phyloP scores from a whole-genome alignment of 2,113 vertebrate genomes.

The Tachysurus fulvidraco region DNA sequence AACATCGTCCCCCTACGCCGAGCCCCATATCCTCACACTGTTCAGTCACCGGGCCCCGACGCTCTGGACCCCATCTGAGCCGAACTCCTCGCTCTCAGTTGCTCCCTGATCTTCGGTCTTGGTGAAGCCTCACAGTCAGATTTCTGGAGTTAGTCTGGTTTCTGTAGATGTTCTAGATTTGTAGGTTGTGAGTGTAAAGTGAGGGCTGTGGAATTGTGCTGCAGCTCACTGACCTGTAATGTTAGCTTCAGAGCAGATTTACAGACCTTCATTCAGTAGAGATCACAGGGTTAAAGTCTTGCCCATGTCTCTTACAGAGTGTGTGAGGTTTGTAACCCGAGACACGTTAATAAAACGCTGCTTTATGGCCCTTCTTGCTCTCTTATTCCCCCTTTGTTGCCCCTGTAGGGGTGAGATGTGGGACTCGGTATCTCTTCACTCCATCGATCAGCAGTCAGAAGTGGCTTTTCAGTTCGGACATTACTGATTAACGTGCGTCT shows the following conservation, averaged over 20 bases:
- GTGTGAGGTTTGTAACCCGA: slow-evolving; percentile 36
- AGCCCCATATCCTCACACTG: too few relatives aligned
- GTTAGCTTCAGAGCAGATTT: not conserved
- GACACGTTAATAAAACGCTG: slow-evolving; percentile 36
- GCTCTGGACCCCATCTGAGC: too few relatives aligned
- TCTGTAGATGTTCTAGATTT: too few relatives aligned
- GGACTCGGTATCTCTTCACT: slow-evolving; percentile 34
- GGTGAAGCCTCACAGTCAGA: too few relatives aligned
- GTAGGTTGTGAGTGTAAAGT: not conserved
- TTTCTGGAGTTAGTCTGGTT: too few relatives aligned
- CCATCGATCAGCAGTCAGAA: slow-evolving; percentile 44
- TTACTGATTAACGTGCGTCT: slow-evolving; percentile 65
- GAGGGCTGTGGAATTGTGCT: not conserved
- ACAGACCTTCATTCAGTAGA: not conserved
- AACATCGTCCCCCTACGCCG: too few relatives aligned
- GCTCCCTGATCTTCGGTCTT: too few relatives aligned
- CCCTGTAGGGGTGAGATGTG: slow-evolving; percentile 22
- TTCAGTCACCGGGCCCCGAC: too few relatives aligned
- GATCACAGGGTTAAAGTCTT: not conserved
- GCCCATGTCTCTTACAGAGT: slow-evolving; percentile 2
- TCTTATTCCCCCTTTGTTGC: not conserved
- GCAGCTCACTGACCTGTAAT: too few relatives aligned
- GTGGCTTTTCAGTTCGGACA: slow-evolving; percentile 53
- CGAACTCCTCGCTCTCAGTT: too few relatives aligned
- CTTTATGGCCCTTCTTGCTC: slow-evolving; percentile 26